These are phyloP conservation scores for Pelagia noctiluca DNA, from an alignment of 30 jellyfish, hydroid and myxozoan genomes.

Conservation along the genomic window DNA sequence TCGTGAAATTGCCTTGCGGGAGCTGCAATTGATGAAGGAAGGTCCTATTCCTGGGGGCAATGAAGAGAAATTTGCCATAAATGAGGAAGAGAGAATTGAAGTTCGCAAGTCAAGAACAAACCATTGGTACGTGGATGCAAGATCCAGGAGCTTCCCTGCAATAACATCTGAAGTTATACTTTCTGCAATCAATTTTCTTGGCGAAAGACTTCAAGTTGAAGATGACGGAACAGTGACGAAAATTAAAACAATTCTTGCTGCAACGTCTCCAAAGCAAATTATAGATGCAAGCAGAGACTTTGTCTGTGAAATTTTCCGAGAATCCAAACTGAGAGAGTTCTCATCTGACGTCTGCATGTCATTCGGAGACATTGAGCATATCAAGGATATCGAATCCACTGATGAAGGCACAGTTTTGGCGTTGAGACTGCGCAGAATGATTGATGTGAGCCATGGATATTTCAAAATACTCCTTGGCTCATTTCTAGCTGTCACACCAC, in stretches of 20 bases:
- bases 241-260: conserved; percentile 6
- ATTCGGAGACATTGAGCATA: conserved; percentile 18
- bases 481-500: conserved; percentile 13
- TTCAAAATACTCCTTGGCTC: conserved; percentile 17
- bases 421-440: conserved; percentile 1
- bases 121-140: neutral
- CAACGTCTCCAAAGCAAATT: conserved; percentile 25
- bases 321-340: conserved; percentile 26
- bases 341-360: conserved; percentile 25
- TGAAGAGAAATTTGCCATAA: neutral
- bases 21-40: neutral
- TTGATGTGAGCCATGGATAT: neutral
- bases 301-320: conserved; percentile 30
- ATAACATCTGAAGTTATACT: conserved; percentile 21
- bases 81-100: neutral
- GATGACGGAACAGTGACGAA: conserved; percentile 33
- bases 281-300: conserved; percentile 29
- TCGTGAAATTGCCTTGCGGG: conserved; percentile 4
- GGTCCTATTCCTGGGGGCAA: conserved; percentile 2
- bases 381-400: conserved; percentile 16
- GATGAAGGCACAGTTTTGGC: conserved; percentile 34
- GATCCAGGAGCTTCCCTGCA: conserved; percentile 10
- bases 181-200: conserved; percentile 23
- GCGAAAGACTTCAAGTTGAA: conserved; percentile 19
- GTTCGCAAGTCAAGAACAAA: conserved; percentile 1